These are phyloP conservation scores for Blastomussa wellsi DNA, from an alignment of 92 coral and sea anemone species.

Conservation along the genomic window DNA sequence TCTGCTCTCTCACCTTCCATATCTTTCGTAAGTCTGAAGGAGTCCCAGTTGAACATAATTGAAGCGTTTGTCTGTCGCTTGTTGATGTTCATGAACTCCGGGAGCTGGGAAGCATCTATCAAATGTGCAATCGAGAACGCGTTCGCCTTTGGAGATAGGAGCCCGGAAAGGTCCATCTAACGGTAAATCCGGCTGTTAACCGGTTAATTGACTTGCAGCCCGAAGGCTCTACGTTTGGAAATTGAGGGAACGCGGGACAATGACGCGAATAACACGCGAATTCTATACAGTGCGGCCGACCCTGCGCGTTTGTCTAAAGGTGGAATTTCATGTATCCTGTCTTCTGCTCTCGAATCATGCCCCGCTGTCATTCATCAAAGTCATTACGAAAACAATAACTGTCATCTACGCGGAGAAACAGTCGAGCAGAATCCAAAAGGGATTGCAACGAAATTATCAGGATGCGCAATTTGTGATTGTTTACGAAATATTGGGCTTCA, in stretches of 20 bases:
- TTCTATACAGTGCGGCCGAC: slow-evolving; percentile 23
- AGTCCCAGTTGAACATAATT: slow-evolving; percentile 83
- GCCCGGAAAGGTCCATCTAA: slow-evolving; percentile 92
- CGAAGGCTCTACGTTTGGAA: slow-evolving; percentile 23
- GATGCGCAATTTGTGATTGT: not conserved
- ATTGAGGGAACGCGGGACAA: not conserved
- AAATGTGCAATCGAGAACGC: slow-evolving; percentile 99
- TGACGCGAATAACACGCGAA: slow-evolving; percentile 11
- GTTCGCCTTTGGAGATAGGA: slow-evolving; percentile 97
- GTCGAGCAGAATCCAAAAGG: slow-evolving; percentile 35
- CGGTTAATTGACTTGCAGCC: slow-evolving; percentile 18
- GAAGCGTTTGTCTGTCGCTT: slow-evolving; percentile 27
- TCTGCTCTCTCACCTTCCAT: slow-evolving; percentile 88
- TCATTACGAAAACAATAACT: slow-evolving; percentile 79
- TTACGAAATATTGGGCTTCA: not conserved
- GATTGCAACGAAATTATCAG: slow-evolving; percentile 18
- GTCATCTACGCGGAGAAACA: slow-evolving; percentile 51
- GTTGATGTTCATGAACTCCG: slow-evolving; percentile 70
- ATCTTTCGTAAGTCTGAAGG: slow-evolving; percentile 89
- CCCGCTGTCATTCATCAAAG: slow-evolving; percentile 80
- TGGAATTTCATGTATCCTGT: slow-evolving; percentile 85
- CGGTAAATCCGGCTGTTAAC: slow-evolving; percentile 39
- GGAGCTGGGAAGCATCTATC: slow-evolving; percentile 94
- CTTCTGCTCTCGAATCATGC: slow-evolving; percentile 62
- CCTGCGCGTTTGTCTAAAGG: slow-evolving; percentile 74